A percentile compares a stretch with the other conserved stretches of the same genome.
Evolutionary conservation across 37 sponge, comb jelly and placozoan species (phyloP).

Genomic region (Spongilla lacustris): DNA sequence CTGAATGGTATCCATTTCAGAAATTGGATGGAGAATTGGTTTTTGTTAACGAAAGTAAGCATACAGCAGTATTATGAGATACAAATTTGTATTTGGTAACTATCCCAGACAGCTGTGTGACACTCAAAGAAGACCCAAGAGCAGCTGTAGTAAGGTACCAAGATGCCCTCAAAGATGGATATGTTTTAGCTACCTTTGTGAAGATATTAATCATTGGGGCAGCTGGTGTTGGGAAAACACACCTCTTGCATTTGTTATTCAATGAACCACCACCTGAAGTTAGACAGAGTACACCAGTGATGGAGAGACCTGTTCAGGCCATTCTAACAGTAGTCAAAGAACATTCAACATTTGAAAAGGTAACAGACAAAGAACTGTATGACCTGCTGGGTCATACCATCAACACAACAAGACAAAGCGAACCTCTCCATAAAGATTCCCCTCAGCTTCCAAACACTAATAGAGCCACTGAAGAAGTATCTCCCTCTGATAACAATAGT

Average conservation of each 20-base stretch:
- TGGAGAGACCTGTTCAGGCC: background rate
- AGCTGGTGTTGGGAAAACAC: background rate
- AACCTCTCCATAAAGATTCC: too few species aligned
- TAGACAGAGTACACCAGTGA: background rate
- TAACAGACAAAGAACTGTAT: background rate
- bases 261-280: background rate
- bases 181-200: background rate
- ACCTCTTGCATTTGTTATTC: background rate
- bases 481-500: background rate
- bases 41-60: background rate
- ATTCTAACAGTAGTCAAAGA: background rate
- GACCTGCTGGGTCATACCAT: background rate
- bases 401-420: background rate
- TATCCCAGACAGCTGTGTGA: background rate
- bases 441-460: too few species aligned
- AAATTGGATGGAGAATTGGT: background rate
- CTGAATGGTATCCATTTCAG: background rate
- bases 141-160: background rate
- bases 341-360: background rate
- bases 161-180: background rate
- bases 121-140: background rate
- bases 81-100: too few species aligned
- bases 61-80: too few species aligned
- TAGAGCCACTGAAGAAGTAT: background rate
- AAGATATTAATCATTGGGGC: background rate